Evolutionary conservation across 2,113 vertebrate genomes (phyloP).

Genomic region (Acrocephalus arundinaceus): DNA sequence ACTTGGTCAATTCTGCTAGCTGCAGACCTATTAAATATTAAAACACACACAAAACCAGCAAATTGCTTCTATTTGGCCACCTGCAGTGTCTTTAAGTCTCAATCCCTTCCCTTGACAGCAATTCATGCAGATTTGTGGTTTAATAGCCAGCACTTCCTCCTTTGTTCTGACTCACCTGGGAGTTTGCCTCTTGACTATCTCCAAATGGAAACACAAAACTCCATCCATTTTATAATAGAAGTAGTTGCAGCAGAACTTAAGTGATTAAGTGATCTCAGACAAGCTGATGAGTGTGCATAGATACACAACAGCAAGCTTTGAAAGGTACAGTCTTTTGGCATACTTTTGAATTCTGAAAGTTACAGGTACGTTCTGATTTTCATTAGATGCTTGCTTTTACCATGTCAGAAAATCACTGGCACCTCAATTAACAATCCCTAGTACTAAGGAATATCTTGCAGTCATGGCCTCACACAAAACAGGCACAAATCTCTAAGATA

Average conservation of each 20-base stretch:
- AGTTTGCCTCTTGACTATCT: neutral
- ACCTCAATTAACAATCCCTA: neutral
- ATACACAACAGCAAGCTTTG: neutral
- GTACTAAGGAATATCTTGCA: neutral
- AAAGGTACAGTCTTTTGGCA: neutral
- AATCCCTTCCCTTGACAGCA: neutral
- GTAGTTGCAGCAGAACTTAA: neutral
- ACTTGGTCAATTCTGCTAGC: neutral
- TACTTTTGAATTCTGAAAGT: neutral
- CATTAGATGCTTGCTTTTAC: neutral
- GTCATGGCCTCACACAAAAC: neutral
- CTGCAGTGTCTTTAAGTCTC: neutral
- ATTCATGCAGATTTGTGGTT: neutral
- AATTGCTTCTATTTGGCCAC: neutral
- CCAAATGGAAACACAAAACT: neutral
- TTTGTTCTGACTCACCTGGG: neutral
- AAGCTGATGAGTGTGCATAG: accelerated
- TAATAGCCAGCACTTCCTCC: neutral
- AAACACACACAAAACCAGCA: neutral
- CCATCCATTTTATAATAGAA: neutral
- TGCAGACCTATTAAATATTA: neutral
- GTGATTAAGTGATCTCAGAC: neutral
- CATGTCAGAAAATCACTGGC: neutral
- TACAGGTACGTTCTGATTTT: neutral
- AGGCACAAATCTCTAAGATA: neutral